A percentile compares a stretch with the other conserved stretches of the same genome.
These are phyloP conservation scores for Gorsachius magnificus DNA, from an alignment of 2,797 vertebrate genomes.

Conservation along the genomic window DNA sequence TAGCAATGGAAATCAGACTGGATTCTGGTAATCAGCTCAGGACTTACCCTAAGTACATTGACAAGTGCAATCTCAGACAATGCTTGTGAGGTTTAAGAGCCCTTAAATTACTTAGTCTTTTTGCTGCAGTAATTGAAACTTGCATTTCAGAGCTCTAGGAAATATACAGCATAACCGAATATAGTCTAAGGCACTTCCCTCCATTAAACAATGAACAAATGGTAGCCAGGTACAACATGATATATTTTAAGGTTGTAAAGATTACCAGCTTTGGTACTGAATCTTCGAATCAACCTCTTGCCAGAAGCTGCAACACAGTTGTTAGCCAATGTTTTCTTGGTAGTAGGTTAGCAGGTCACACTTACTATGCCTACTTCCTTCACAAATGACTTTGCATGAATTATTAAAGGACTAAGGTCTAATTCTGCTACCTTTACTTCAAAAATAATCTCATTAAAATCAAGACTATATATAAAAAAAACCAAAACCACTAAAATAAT, in stretches of 20 bases:
- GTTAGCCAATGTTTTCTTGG: background rate
- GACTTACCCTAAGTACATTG: background rate
- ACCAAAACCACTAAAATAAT: background rate
- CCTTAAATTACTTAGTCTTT: conserved; percentile 9
- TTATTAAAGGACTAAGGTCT: background rate
- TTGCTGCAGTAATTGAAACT: background rate
- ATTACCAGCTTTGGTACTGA: background rate
- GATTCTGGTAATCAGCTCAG: conserved; percentile 27
- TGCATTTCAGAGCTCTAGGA: background rate
- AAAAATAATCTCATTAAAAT: background rate
- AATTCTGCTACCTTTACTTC: background rate
- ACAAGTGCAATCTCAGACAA: conserved; percentile 26
- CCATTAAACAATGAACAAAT: background rate
- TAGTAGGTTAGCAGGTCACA: background rate
- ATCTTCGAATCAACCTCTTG: background rate
- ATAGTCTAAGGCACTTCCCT: background rate
- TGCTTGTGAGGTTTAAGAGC: background rate
- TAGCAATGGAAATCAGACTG: background rate
- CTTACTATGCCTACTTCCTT: background rate
- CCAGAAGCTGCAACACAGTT: background rate
- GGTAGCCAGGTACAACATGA: background rate
- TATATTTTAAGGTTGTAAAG: background rate
- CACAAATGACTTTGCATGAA: background rate
- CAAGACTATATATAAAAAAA: background rate
- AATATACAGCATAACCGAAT: background rate